Base-by-base conservation (phyloP, 1,140 invertebrate genomes). In the Orius insidiosus region DNA sequence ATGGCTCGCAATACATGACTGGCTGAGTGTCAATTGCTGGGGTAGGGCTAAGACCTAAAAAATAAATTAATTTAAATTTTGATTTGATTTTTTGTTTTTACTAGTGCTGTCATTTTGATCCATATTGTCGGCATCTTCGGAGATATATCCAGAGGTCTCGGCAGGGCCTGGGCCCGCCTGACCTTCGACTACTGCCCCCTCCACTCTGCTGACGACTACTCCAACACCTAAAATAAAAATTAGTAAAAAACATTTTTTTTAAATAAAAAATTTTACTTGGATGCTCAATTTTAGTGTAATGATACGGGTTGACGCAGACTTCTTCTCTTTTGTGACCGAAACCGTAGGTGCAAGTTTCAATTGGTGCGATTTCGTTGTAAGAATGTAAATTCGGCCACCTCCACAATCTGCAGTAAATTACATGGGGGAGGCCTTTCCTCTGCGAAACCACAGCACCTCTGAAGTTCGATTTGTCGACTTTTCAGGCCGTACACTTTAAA, bases 351-450 rank as follows among this genome's bases (percentile, higher is more conserved):
- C 93, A 97, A 59, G 83, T 76, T 48, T 94, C 86, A 16, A 93
- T 72, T 4, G 87, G 76, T 59, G 84, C 79, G 47, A 97, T 65
- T 70, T 97, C 92, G 73, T 96, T 89, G 60, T 97, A 90, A 51
- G 83, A 87, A 61, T 92, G 83, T 38, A 98, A 68, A 67, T 97
- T 89, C 32, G 92, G 92, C 89, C 89, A 98, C 50, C 94, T 81
- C 89, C 92, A 98, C 57, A 98, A 67, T 51, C 88, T 77, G 64
- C 90, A 95, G 60, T 93, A 92, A 56, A 92, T 87, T 44, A 96
- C 89, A 71, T 97, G 92, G 49, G 92, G 90, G 54, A 96, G 65
- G 46, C 90, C 89, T 67, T 96, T 95, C 31, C 87, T 75, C 57
- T 78, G 73, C 7, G 76, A 76, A 24, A 53, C 48, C 18, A 43